phyloP scores from a whole-genome alignment of 2,797 vertebrate species.

The Sebastes trivittatus region DNA sequence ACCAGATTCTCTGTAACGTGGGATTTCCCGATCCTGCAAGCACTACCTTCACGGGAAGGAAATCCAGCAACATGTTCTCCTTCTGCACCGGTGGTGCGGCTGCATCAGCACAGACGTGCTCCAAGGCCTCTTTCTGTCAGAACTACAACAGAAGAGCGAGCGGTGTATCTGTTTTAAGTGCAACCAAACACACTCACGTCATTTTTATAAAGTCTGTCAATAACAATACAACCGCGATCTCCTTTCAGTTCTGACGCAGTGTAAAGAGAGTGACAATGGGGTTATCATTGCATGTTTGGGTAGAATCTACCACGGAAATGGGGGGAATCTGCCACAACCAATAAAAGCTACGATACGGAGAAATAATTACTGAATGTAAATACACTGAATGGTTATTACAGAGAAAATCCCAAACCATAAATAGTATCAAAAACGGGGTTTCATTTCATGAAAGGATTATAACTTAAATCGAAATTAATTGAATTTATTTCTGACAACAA shows the following conservation, averaged over 20 bases:
- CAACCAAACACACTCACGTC: not conserved
- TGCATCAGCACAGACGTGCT: no score
- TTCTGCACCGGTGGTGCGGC: no score
- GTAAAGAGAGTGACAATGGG: no score
- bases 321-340: not conserved
- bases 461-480: not conserved
- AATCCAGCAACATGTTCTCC: no score
- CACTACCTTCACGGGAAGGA: no score
- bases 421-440: not conserved
- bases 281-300: no score
- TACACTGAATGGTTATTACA: not conserved
- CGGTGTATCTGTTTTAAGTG: not conserved
- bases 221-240: not conserved
- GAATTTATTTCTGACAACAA: no score
- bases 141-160: not conserved
- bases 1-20: no score
- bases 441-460: not conserved
- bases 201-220: not conserved
- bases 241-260: no score
- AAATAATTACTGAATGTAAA: not conserved
- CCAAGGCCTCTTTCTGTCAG: no score
- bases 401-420: not conserved
- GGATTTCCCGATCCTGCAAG: no score
- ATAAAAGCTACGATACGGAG: not conserved
- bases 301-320: not conserved